These are phyloP conservation scores for Stenolophus ochropezus DNA, from an alignment of 2,888 invertebrate genomes.

Conservation along the genomic window DNA sequence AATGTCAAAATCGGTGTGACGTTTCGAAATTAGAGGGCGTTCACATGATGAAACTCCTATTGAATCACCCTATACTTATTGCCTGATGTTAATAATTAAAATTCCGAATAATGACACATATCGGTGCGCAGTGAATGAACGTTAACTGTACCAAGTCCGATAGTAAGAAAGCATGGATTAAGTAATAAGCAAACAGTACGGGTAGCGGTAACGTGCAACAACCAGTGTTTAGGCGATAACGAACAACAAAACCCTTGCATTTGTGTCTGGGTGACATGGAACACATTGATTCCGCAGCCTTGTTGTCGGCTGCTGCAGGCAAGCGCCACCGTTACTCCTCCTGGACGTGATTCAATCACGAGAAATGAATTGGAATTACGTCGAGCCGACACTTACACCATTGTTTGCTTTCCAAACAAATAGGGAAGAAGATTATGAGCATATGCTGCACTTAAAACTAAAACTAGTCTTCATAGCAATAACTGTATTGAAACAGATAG, in stretches of 20 bases:
- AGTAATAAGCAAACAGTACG: slow-evolving; percentile 35
- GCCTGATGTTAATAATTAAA: neutral
- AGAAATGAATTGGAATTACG: slow-evolving; percentile 28
- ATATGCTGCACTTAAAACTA: neutral
- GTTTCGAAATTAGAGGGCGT: no score
- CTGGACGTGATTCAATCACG: slow-evolving; percentile 46
- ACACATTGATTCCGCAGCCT: neutral
- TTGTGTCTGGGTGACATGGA: slow-evolving; percentile 20
- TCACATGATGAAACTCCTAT: no score
- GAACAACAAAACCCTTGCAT: slow-evolving; percentile 33
- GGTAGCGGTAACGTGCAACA: slow-evolving; percentile 22
- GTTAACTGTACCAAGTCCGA: neutral
- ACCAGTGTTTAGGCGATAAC: slow-evolving; percentile 31
- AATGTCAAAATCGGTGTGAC: no score
- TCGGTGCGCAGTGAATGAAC: neutral
- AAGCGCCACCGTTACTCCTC: slow-evolving; percentile 47
- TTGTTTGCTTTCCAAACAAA: neutral
- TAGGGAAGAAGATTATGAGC: neutral
- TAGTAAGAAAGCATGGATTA: slow-evolving; percentile 1
- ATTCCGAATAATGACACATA: neutral
- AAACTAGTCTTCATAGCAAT: no score
- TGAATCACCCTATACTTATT: no score
- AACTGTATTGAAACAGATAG: no score
- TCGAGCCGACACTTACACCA: neutral
- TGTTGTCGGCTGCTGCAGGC: neutral